Conservation (phyloP, 1,140 invertebrate species). For the Brachionus angularis region DNA sequence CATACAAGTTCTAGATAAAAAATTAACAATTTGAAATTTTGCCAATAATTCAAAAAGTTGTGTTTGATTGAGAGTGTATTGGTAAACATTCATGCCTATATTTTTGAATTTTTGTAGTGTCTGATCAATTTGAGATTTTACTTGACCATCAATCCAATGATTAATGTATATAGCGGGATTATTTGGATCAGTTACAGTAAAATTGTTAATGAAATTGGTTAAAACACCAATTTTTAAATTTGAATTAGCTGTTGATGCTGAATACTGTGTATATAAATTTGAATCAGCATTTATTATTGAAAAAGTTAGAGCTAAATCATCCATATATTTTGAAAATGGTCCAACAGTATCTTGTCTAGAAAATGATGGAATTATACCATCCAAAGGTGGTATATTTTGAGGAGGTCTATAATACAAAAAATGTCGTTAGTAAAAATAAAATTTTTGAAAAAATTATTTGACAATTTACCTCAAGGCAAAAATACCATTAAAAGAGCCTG, state of each 20-base stretch:
- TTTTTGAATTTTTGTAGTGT: not conserved
- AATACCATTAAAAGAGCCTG: not conserved
- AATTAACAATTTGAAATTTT: not conserved
- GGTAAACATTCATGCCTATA: not conserved
- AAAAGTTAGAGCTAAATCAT: conserved; percentile 2
- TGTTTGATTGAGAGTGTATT: not conserved
- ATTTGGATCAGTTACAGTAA: not conserved
- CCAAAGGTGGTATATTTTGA: not conserved
- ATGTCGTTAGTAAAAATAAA: too few species aligned
- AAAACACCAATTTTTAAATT: not conserved
- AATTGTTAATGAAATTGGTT: not conserved
- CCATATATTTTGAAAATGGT: not conserved
- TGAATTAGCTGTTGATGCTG: not conserved
- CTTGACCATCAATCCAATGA: not conserved
- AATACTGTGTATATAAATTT: not conserved
- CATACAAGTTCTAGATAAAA: not conserved
- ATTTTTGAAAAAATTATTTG: too few species aligned
- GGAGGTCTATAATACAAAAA: too few species aligned
- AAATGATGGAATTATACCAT: conserved; percentile 16
- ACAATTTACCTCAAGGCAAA: conserved; percentile 2
- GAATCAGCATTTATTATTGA: not conserved
- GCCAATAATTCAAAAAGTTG: not conserved
- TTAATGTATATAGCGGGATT: not conserved
- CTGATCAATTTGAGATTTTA: not conserved
- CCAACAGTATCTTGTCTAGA: conserved; percentile 6